Percentiles rank a stretch among this genome's conserved stretches.
phyloP scores from a whole-genome alignment of 2,797 vertebrate genomes.

The Prionace glauca region DNA sequence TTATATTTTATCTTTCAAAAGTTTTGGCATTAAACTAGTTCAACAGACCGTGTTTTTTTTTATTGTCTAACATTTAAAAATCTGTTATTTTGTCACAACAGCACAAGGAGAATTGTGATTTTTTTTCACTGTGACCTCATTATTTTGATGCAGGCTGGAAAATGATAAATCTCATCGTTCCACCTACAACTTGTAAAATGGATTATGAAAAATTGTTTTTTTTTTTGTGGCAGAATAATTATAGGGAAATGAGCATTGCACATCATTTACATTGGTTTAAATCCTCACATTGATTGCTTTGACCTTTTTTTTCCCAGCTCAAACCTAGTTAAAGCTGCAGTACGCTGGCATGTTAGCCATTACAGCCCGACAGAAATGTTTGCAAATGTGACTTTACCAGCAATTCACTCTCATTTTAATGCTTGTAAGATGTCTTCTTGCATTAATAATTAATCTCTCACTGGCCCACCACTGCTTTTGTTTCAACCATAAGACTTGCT shows the following conservation, averaged over 20 bases:
- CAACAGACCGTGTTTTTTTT: neutral
- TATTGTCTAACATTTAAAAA: neutral
- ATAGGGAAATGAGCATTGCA: conserved; percentile 33
- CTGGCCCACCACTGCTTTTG: neutral
- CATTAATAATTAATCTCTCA: conserved; percentile 35
- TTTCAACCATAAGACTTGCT: neutral
- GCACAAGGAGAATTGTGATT: neutral
- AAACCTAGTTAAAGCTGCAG: conserved; percentile 27
- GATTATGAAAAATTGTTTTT: conserved; percentile 37
- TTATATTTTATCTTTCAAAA: neutral
- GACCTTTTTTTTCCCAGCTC: conserved; percentile 29
- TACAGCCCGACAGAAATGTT: conserved; percentile 1
- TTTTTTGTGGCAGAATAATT: conserved; percentile 24
- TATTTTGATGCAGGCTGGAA: conserved; percentile 17
- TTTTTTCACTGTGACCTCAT: conserved; percentile 32
- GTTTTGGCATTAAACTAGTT: conserved; percentile 5
- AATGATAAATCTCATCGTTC: conserved; percentile 23
- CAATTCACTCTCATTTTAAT: conserved; percentile 33
- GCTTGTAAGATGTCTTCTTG: conserved; percentile 21
- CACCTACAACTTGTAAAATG: neutral
- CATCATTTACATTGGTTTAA: conserved; percentile 32
- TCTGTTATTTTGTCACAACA: neutral
- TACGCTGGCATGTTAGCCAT: conserved; percentile 1
- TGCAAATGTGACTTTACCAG: conserved; percentile 3
- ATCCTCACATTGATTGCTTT: conserved; percentile 33